These are phyloP conservation scores for Phainopepla nitens DNA, from an alignment of 2,113 vertebrate species.

Conservation along the genomic window DNA sequence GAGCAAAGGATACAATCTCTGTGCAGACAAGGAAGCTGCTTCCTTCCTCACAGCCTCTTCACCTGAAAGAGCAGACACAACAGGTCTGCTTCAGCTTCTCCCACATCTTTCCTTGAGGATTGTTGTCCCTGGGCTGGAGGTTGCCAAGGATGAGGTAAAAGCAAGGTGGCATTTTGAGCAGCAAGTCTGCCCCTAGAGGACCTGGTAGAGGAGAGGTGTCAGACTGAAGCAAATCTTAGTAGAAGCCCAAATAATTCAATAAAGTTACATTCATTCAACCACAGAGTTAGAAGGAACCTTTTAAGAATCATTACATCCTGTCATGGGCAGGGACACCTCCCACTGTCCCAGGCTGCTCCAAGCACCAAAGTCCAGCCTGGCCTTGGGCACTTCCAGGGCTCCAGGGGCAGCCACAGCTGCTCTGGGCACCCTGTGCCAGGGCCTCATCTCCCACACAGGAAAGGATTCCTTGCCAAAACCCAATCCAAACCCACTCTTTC, in stretches of 20 bases:
- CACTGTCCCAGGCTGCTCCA: not conserved
- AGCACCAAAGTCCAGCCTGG: rapidly evolving
- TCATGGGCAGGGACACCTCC: not conserved
- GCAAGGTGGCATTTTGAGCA: not conserved
- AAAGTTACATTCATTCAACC: not conserved
- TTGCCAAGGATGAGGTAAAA: not conserved
- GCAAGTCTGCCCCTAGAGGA: not conserved
- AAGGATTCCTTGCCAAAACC: rapidly evolving
- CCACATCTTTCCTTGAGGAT: not conserved
- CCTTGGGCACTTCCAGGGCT: not conserved
- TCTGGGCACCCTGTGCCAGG: not conserved
- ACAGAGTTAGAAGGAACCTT: not conserved
- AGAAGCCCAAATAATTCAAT: not conserved
- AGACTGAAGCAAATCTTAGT: not conserved
- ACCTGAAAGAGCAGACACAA: not conserved
- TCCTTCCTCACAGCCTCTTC: not conserved
- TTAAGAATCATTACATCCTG: not conserved
- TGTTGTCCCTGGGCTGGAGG: not conserved
- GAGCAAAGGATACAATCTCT: not conserved
- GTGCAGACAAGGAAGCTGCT: not conserved
- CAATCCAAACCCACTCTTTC: rapidly evolving
- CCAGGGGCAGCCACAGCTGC: not conserved
- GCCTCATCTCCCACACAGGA: rapidly evolving
- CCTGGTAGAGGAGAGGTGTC: not conserved
- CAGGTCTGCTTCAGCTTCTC: not conserved